Percentiles rank a stretch among this genome's conserved stretches.
Evolutionary conservation across 2,888 invertebrate species (phyloP).

Genomic region (Arge pagana): DNA sequence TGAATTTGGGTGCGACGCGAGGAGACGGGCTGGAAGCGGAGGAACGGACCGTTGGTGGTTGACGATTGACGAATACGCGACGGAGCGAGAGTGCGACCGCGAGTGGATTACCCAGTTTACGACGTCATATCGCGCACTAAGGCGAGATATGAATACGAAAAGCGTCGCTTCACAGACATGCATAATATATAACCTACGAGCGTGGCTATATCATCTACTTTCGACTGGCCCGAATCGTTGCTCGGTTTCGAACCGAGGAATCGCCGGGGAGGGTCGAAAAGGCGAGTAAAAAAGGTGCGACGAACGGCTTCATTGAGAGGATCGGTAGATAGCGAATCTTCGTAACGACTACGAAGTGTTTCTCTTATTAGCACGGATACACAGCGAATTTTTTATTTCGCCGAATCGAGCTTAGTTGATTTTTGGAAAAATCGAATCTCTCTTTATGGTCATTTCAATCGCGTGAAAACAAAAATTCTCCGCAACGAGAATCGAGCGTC

Average conservation of each 20-base stretch:
- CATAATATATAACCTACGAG: conserved; percentile 32
- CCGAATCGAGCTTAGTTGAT: too few relatives aligned
- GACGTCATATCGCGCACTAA: conserved; percentile 37
- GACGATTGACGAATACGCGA: not conserved
- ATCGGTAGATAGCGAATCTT: too few relatives aligned
- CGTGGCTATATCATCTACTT: conserved; percentile 33
- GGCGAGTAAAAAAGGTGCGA: not conserved
- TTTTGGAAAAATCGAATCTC: too few relatives aligned
- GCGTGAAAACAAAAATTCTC: too few relatives aligned
- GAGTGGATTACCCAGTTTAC: conserved; percentile 44
- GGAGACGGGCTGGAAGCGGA: conserved; percentile 3
- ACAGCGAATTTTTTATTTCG: too few relatives aligned
- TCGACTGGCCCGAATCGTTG: conserved; percentile 26
- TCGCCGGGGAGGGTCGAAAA: conserved; percentile 27
- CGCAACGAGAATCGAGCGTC: too few relatives aligned
- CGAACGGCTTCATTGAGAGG: too few relatives aligned
- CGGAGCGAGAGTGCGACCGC: conserved; percentile 7
- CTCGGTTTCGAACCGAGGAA: conserved; percentile 21
- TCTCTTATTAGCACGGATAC: too few relatives aligned
- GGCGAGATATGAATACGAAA: conserved; percentile 37
- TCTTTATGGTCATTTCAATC: too few relatives aligned
- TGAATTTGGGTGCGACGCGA: too few relatives aligned
- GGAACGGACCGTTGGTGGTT: conserved; percentile 11
- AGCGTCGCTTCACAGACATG: conserved; percentile 23
- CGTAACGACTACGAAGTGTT: too few relatives aligned